These are phyloP conservation scores for Syngnathus scovelli DNA, from an alignment of 2,113 vertebrate genomes.

Conservation along the genomic window DNA sequence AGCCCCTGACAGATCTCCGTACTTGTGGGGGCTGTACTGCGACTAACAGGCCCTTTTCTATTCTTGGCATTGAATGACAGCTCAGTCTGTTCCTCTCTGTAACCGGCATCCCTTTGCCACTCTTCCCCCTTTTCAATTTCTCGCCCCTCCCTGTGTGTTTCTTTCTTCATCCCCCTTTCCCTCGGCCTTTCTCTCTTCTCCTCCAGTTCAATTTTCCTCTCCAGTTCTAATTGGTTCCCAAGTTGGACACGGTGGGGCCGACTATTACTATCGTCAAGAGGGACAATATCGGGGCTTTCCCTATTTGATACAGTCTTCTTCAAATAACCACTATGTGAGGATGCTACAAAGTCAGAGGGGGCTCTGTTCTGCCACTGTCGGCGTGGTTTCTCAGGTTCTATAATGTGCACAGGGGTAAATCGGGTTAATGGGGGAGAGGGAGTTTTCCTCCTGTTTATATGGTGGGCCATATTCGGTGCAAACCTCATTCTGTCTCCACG, in stretches of 20 bases:
- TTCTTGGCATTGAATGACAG: slow-evolving; percentile 83
- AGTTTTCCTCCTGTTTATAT: slow-evolving; percentile 43
- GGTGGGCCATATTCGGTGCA: slow-evolving; percentile 45
- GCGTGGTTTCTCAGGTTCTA: slow-evolving; percentile 58
- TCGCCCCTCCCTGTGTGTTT: slow-evolving; percentile 59
- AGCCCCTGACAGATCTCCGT: slow-evolving; percentile 67
- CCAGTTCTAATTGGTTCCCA: slow-evolving; percentile 52
- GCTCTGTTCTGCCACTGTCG: slow-evolving; percentile 56
- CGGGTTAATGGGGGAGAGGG: slow-evolving; percentile 62
- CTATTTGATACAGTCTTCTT: slow-evolving; percentile 50
- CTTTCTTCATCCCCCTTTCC: slow-evolving; percentile 42
- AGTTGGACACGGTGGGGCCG: slow-evolving; percentile 51
- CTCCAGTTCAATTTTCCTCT: slow-evolving; percentile 50
- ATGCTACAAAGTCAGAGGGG: slow-evolving; percentile 41
- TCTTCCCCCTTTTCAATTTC: slow-evolving; percentile 60
- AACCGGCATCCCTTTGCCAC: slow-evolving; percentile 58
- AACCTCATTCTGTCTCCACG: slow-evolving; percentile 32
- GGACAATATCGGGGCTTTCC: slow-evolving; percentile 58
- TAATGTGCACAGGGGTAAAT: slow-evolving; percentile 68
- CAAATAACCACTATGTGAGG: slow-evolving; percentile 41
- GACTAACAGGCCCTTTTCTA: slow-evolving; percentile 73
- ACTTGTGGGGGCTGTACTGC: slow-evolving; percentile 69
- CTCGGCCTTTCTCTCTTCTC: slow-evolving; percentile 38
- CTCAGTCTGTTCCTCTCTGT: slow-evolving; percentile 81
- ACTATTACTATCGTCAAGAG: slow-evolving; percentile 53